These are phyloP conservation scores for Eueides isabella DNA, from an alignment of 1,140 invertebrate species.

Conservation along the genomic window DNA sequence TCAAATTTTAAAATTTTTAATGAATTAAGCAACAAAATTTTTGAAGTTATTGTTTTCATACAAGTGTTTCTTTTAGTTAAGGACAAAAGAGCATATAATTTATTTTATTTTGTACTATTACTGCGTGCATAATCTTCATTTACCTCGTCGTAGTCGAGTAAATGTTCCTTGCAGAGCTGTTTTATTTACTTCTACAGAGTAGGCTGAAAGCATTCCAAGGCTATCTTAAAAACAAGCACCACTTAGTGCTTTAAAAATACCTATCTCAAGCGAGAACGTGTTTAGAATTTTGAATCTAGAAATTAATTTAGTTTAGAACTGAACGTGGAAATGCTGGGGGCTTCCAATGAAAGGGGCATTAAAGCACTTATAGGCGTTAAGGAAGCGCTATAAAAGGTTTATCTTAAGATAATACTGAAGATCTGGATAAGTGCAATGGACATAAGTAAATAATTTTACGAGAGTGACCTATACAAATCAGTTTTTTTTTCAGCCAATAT, in stretches of 20 bases:
- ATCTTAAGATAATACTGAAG: not conserved
- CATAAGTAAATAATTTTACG: no score
- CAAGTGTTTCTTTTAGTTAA: no score
- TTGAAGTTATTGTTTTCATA: no score
- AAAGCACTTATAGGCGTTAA: slow-evolving; percentile 16
- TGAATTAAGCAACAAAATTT: no score
- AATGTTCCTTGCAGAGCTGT: not conserved
- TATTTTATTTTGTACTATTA: no score
- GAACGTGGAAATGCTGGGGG: slow-evolving; percentile 36
- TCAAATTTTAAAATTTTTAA: no score
- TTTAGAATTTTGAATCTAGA: slow-evolving; percentile 33
- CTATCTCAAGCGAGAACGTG: slow-evolving; percentile 33
- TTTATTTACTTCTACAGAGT: not conserved
- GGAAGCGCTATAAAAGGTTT: slow-evolving; percentile 9
- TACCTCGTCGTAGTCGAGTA: not conserved
- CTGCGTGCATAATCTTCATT: no score
- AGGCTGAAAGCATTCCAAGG: slow-evolving; percentile 17
- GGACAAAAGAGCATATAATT: no score
- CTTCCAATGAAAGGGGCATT: slow-evolving; percentile 32
- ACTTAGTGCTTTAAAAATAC: slow-evolving; percentile 41
- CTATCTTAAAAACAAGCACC: slow-evolving; percentile 30
- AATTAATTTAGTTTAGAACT: slow-evolving; percentile 37
- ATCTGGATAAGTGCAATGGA: not conserved
- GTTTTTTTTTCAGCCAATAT: no score
- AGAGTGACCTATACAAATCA: no score